Conservation (phyloP, 2,113 vertebrate genomes). For the Psammodynastes pulverulentus region DNA sequence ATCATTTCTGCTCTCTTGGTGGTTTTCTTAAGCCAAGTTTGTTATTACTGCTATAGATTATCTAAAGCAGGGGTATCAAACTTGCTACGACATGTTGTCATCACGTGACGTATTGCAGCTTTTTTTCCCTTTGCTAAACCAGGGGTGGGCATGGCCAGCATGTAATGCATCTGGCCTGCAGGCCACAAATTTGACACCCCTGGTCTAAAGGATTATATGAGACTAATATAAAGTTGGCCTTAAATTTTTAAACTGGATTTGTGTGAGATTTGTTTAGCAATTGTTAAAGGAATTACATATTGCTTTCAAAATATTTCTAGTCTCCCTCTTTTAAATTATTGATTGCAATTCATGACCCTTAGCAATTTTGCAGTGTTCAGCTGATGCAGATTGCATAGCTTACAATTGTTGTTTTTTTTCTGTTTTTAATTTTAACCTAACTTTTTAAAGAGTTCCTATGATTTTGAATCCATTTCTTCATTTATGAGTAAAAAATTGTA, state of each 20-base stretch:
- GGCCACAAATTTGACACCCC: too few species aligned
- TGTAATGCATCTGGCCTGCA: too few species aligned
- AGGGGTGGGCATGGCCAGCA: too few species aligned
- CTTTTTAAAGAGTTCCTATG: background rate
- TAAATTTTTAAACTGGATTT: conserved; percentile 11
- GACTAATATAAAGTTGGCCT: background rate
- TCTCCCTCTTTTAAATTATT: background rate
- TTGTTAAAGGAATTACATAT: background rate
- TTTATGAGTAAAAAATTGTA: background rate
- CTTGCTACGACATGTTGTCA: too few species aligned
- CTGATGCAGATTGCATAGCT: background rate
- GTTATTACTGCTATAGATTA: background rate
- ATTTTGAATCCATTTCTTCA: background rate
- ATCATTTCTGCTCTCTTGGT: background rate
- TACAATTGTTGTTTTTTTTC: background rate
- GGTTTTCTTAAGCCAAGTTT: background rate
- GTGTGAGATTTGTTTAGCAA: background rate
- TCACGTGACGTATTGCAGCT: too few species aligned
- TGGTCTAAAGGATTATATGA: background rate
- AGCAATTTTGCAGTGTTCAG: background rate
- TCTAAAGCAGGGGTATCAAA: background rate
- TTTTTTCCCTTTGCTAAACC: too few species aligned
- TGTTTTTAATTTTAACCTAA: background rate
- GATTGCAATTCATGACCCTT: background rate
- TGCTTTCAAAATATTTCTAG: background rate